Percentiles rank a stretch among this genome's conserved stretches.
Conservation (phyloP, 1,140 invertebrate species). For the Tetramorium simillimum region DNA sequence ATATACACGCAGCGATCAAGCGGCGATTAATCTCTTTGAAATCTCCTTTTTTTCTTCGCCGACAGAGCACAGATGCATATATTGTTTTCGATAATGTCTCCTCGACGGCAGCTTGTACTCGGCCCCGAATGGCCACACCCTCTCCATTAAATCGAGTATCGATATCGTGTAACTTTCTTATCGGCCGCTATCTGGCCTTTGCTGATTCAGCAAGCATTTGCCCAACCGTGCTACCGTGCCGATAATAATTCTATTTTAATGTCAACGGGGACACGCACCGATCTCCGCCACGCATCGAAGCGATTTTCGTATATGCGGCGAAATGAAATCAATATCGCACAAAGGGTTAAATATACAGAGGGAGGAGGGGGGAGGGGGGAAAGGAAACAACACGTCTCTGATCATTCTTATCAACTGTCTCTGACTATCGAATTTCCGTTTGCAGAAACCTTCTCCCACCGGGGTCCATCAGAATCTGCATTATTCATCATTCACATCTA, state of each 20-base stretch:
- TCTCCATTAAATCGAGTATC: slow-evolving; percentile 68
- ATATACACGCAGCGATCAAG: background rate
- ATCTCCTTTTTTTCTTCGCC: slow-evolving; percentile 5
- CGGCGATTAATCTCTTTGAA: slow-evolving; percentile 4
- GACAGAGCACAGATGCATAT: slow-evolving; percentile 51
- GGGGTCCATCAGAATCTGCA: background rate
- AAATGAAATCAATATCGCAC: background rate
- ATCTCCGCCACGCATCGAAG: background rate
- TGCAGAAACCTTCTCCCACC: background rate
- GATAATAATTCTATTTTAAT: slow-evolving; percentile 68
- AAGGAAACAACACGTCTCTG: background rate
- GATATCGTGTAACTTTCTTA: slow-evolving; percentile 66
- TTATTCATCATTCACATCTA: slow-evolving; percentile 19
- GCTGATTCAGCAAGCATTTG: slow-evolving; percentile 68
- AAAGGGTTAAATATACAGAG: background rate
- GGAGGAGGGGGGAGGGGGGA: too few relatives aligned
- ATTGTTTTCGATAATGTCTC: slow-evolving; percentile 33
- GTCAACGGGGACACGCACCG: background rate
- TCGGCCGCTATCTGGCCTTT: slow-evolving; percentile 60
- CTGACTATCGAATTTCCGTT: background rate
- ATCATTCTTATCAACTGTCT: background rate
- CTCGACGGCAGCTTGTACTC: slow-evolving; percentile 56
- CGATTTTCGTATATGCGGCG: background rate
- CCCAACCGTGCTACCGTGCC: slow-evolving; percentile 67
- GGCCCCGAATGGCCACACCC: slow-evolving; percentile 45